Evolutionary conservation across 1,140 invertebrate genomes (phyloP).

Genomic region (Tribolium madens): DNA sequence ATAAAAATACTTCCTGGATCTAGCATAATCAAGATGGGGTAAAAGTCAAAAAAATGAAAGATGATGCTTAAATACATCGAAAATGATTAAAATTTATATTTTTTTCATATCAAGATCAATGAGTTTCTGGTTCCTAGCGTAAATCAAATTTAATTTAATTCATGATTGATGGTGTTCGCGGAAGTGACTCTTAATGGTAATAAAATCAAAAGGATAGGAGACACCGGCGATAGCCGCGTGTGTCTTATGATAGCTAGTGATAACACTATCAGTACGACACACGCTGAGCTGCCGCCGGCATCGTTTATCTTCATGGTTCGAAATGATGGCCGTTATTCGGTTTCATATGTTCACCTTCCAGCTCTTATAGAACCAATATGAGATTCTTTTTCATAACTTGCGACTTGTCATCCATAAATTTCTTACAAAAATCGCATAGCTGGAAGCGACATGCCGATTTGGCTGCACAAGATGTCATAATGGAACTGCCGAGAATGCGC

Average conservation of each 20-base stretch:
- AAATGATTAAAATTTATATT: background rate
- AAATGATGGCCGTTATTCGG: slow-evolving; percentile 18
- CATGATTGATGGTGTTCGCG: slow-evolving; percentile 4
- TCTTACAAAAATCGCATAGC: background rate
- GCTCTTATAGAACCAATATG: slow-evolving; percentile 20
- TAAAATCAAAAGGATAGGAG: slow-evolving; percentile 2
- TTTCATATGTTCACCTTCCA: slow-evolving; percentile 33
- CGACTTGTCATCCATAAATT: slow-evolving; percentile 22
- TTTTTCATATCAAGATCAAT: slow-evolving; percentile 1
- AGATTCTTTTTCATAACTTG: slow-evolving; percentile 32
- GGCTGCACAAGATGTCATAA: slow-evolving; percentile 15
- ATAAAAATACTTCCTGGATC: background rate
- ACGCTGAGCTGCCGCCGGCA: slow-evolving; percentile 70
- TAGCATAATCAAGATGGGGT: background rate
- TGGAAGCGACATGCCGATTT: background rate
- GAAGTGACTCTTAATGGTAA: background rate
- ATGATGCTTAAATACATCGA: background rate
- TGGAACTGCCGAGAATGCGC: slow-evolving; percentile 20
- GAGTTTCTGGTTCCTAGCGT: background rate
- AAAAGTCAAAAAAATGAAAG: background rate
- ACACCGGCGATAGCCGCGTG: slow-evolving; percentile 74
- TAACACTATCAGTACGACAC: slow-evolving; percentile 78
- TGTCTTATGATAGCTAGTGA: slow-evolving; percentile 80
- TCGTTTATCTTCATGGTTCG: slow-evolving; percentile 29
- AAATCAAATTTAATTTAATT: slow-evolving; percentile 11